phyloP scores from a whole-genome alignment of 92 coral and sea anemone species.

The Blastomussa wellsi region DNA sequence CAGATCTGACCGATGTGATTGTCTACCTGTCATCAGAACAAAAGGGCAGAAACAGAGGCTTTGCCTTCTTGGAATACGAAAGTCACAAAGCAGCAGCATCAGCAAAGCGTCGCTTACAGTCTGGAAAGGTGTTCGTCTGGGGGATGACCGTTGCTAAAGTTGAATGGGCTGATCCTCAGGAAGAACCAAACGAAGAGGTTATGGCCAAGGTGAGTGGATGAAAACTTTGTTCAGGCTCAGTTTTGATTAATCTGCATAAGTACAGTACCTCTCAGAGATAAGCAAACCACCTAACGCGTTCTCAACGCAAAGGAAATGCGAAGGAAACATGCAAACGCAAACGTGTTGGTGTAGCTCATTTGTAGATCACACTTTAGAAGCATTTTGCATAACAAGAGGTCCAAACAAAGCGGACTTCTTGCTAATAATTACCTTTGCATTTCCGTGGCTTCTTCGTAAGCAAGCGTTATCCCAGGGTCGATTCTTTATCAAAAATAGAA shows the following conservation, averaged over 20 bases:
- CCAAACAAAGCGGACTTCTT: no score
- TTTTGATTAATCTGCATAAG: not conserved
- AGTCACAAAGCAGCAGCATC: conserved; percentile 85
- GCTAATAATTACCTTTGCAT: no score
- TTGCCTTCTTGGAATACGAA: conserved; percentile 84
- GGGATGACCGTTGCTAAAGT: conserved; percentile 76
- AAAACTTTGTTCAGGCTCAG: not conserved
- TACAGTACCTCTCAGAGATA: no score
- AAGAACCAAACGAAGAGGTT: conserved; percentile 80
- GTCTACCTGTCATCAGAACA: conserved; percentile 80
- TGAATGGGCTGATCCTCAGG: conserved; percentile 90
- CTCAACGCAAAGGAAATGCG: no score
- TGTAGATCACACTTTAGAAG: no score
- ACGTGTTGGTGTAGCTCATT: no score
- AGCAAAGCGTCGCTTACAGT: conserved; percentile 76
- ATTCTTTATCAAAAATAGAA: no score
- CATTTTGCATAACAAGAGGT: no score
- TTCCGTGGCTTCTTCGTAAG: no score
- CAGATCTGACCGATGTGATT: conserved; percentile 79
- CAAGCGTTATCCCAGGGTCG: no score
- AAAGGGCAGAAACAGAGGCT: conserved; percentile 78
- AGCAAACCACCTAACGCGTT: no score
- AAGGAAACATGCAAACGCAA: no score
- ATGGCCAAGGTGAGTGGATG: conserved; percentile 77
- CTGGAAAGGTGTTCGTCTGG: conserved; percentile 83